A percentile compares a stretch with the other conserved stretches of the same genome.
Evolutionary conservation across 2,113 vertebrate genomes (phyloP).

Genomic region (Lota lota): DNA sequence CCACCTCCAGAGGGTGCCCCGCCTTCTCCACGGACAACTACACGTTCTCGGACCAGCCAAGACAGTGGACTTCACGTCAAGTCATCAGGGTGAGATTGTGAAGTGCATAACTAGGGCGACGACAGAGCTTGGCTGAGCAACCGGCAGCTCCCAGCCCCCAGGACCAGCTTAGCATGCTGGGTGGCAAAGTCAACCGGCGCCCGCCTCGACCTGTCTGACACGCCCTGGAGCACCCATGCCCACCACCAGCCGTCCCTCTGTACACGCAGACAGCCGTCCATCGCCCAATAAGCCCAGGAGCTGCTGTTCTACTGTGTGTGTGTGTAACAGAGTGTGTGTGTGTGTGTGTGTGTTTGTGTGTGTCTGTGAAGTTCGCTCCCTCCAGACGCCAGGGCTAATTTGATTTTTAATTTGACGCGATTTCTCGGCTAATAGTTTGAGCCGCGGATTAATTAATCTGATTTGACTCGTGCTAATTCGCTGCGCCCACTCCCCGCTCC

Average conservation of each 20-base stretch:
- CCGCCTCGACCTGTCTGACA: constrained; percentile 7
- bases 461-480: constrained; percentile 77
- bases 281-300: constrained; percentile 54
- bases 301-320: constrained; percentile 52
- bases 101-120: constrained; percentile 30
- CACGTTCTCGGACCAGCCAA: no score
- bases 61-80: constrained; percentile 13
- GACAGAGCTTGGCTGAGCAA: constrained; percentile 24
- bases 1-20: no score
- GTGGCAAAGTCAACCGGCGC: constrained; percentile 57
- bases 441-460: constrained; percentile 73
- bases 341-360: constrained; percentile 2
- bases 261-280: constrained; percentile 31
- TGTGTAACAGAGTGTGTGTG: constrained; percentile 51
- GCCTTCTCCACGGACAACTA: no score
- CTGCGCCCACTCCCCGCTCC: constrained; percentile 42
- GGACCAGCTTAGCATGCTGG: constrained; percentile 40
- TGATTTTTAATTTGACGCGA: constrained; percentile 78
- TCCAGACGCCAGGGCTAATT: constrained; percentile 69
- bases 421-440: constrained; percentile 68
- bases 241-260: constrained; percentile 22
- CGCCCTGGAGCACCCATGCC: constrained; percentile 39
- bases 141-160: constrained; percentile 22
- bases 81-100: constrained; percentile 27
- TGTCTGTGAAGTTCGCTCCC: constrained; percentile 35